Evolutionary conservation across 2,113 vertebrate species (phyloP).

Genomic region (Rostratula benghalensis): DNA sequence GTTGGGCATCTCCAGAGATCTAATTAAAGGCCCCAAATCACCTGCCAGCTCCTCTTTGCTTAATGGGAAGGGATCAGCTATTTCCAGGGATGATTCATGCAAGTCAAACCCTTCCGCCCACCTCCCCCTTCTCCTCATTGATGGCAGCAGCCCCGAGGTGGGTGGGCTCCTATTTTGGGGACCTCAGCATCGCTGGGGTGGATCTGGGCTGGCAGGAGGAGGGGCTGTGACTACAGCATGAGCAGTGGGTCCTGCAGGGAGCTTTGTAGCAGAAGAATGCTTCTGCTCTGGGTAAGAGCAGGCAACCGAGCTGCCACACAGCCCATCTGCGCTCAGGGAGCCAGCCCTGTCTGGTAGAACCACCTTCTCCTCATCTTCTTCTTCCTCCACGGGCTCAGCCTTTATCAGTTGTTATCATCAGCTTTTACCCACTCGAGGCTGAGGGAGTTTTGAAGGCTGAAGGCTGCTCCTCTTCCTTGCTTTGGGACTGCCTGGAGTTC

Average conservation of each 20-base stretch:
- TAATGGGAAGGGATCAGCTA: background rate
- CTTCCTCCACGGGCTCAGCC: background rate
- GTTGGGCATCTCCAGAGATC: background rate
- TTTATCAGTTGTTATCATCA: background rate
- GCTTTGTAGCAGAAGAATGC: background rate
- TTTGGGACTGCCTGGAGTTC: background rate
- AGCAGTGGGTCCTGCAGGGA: background rate
- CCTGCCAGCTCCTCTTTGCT: background rate
- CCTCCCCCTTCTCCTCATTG: constrained; percentile 37
- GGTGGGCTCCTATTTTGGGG: constrained; percentile 49
- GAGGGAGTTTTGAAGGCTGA: background rate
- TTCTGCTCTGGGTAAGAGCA: no score
- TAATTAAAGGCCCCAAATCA: background rate
- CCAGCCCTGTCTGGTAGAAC: rapidly evolving
- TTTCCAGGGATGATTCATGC: constrained; percentile 47
- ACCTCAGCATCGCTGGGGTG: rapidly evolving
- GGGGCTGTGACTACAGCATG: background rate
- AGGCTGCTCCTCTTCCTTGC: background rate
- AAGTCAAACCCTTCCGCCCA: background rate
- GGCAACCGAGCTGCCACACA: background rate
- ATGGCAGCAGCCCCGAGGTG: constrained; percentile 22
- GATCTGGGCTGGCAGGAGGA: background rate
- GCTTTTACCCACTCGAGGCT: background rate
- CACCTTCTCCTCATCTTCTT: background rate
- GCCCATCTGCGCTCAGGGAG: background rate